These are phyloP conservation scores for Tautogolabrus adspersus DNA, from an alignment of 2,113 vertebrate genomes.

Conservation along the genomic window DNA sequence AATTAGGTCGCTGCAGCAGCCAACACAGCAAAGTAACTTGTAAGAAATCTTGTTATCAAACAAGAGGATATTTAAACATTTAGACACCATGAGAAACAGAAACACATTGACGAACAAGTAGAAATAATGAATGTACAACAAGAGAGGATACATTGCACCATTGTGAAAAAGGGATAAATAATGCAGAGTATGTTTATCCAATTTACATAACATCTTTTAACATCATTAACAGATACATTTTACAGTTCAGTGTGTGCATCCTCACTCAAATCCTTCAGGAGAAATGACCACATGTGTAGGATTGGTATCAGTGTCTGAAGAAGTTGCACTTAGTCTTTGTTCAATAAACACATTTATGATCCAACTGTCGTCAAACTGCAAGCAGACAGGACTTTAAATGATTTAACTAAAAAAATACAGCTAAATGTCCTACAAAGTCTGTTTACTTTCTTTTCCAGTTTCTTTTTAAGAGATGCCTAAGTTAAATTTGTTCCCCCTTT, in stretches of 20 bases:
- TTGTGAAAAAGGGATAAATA: background rate
- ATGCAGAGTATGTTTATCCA: background rate
- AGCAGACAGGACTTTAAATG: too few species aligned
- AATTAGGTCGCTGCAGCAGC: slow-evolving; percentile 4
- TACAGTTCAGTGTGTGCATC: background rate
- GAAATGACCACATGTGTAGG: background rate
- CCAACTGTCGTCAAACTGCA: background rate
- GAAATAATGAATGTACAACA: background rate
- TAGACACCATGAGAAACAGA: background rate
- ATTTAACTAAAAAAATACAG: too few species aligned
- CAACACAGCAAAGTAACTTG: background rate
- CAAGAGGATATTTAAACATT: slow-evolving; percentile 9
- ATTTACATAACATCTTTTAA: background rate
- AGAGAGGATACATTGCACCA: background rate
- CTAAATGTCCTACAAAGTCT: too few species aligned
- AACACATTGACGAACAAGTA: background rate
- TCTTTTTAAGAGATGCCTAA: too few species aligned
- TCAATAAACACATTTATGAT: background rate
- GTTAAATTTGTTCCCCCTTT: too few species aligned
- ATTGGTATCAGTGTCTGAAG: background rate
- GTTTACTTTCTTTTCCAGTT: too few species aligned
- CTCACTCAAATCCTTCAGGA: background rate
- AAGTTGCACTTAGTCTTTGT: background rate
- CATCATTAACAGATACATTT: background rate
- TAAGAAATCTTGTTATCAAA: slow-evolving; percentile 16